A percentile compares a stretch with the other conserved stretches of the same genome.
Evolutionary conservation across 2,797 vertebrate genomes (phyloP).

Genomic region (Mycteria americana): DNA sequence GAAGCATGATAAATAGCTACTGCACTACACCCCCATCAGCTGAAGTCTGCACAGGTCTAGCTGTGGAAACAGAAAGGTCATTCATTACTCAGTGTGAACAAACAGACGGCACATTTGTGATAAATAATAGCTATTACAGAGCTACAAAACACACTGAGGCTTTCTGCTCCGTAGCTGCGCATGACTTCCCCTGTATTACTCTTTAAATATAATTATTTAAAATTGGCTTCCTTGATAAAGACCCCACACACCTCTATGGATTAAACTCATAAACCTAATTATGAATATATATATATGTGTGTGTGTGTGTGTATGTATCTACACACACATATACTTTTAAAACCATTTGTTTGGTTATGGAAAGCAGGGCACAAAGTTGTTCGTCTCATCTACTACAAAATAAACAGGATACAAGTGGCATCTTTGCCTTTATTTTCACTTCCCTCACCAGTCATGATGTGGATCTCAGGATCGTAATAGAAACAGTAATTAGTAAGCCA

Average conservation of each 20-base stretch:
- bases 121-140: slow-evolving; percentile 80
- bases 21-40: slow-evolving; percentile 54
- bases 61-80: slow-evolving; percentile 80
- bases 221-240: slow-evolving; percentile 1
- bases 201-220: slow-evolving; percentile 57
- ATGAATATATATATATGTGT: not conserved
- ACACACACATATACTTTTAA: not conserved
- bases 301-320: not conserved
- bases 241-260: not conserved
- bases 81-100: slow-evolving; percentile 80
- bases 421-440: not conserved
- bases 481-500: slow-evolving; percentile 24
- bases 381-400: not conserved
- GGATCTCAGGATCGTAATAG: not conserved
- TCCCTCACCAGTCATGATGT: not conserved
- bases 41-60: slow-evolving; percentile 63
- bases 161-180: slow-evolving; percentile 64
- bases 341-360: not conserved
- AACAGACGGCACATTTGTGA: slow-evolving; percentile 76
- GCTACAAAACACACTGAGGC: slow-evolving; percentile 71
- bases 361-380: not conserved
- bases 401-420: not conserved
- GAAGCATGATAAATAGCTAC: slow-evolving; percentile 80
- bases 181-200: slow-evolving; percentile 28
- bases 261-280: not conserved